Percentiles rank a stretch among this genome's conserved stretches.
These are phyloP conservation scores for Hyles euphorbiae DNA, from an alignment of 1,140 invertebrate species.

Conservation along the genomic window DNA sequence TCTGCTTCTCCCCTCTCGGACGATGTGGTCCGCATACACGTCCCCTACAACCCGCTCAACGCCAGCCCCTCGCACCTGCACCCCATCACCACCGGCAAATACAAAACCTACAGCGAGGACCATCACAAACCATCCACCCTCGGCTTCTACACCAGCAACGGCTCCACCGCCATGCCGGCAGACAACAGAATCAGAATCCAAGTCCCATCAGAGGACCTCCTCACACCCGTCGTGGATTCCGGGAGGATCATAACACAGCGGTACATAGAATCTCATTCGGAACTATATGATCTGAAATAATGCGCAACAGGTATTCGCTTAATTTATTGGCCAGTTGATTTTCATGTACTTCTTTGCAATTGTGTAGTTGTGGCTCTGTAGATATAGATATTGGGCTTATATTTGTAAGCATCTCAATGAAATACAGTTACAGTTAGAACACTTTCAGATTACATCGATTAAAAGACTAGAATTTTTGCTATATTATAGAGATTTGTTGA, in stretches of 20 bases:
- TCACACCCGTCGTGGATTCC: constrained; percentile 83
- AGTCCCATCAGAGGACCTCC: constrained; percentile 79
- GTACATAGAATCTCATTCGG: constrained; percentile 55
- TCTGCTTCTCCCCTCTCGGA: constrained; percentile 73
- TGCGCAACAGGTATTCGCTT: background rate
- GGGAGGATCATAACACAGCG: constrained; percentile 59
- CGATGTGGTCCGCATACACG: constrained; percentile 85
- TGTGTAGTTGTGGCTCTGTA: too few species aligned
- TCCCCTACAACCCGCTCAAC: constrained; percentile 78
- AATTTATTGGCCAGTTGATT: background rate
- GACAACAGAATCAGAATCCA: constrained; percentile 83
- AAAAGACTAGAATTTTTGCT: too few species aligned
- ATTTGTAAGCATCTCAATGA: too few species aligned
- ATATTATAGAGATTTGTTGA: too few species aligned
- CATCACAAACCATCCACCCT: constrained; percentile 55
- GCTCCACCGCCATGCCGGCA: constrained; percentile 44
- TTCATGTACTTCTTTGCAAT: too few species aligned
- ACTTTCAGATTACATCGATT: too few species aligned
- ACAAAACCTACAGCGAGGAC: constrained; percentile 45
- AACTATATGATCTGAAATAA: constrained; percentile 61
- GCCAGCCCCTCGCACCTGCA: constrained; percentile 75
- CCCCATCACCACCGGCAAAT: constrained; percentile 47
- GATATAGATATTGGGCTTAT: too few species aligned
- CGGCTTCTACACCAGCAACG: constrained; percentile 55
- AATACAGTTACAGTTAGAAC: too few species aligned